Evolutionary conservation across 2,113 vertebrate species (phyloP), one percentile per base, ranked within the genome.

Genomic region (Plotosus lineatus): DNA sequence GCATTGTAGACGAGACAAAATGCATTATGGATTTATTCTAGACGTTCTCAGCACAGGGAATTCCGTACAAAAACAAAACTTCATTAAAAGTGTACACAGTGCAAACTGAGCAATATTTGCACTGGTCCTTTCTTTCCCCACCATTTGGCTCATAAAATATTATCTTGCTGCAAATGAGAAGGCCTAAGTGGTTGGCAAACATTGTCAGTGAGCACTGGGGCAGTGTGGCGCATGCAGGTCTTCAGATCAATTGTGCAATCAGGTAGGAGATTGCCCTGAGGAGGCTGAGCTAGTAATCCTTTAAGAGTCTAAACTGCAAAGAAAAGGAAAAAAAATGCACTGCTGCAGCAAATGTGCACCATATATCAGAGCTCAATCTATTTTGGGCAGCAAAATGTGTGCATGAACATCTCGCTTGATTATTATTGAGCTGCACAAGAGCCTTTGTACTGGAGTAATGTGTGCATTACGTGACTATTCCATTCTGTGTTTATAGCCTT

Each of bases 231-330:
- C 46, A 78, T 68, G 48, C 73, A 61, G 82, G 50, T 42, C 75
- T 21, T 42, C 31, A 44, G 78, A 88, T 85, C 80, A 79, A 84
- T 85, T 86, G 84, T 87, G 80, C 80, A 85, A 83, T 85, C 87
- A 85, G 87, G 82, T 87, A 82, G 77, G 83, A 85, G 82, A 85
- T 83, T 79, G 85, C 80, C 78, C 51, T 38, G 69, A 83, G 74
- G 33, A 78, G 56, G 56, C 31, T 80, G 56, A 80, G 75, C 81
- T 72, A 65, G 77, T 60, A 78, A 80, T 75, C 74, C 80, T 82
- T 73, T 42, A 69, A 78, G 42, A 79, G 55, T 82, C 60, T 15
- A 44, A 82, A 60, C 65, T 55, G 31, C 38, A 75, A 69, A 55
- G 26, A 63, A 63, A 69, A 55, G 26, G 55, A 63, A 72, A 68